Percentiles rank a stretch among this genome's conserved stretches.
phyloP scores from a whole-genome alignment of 1,140 invertebrate species.

The Drosophila busckii region DNA sequence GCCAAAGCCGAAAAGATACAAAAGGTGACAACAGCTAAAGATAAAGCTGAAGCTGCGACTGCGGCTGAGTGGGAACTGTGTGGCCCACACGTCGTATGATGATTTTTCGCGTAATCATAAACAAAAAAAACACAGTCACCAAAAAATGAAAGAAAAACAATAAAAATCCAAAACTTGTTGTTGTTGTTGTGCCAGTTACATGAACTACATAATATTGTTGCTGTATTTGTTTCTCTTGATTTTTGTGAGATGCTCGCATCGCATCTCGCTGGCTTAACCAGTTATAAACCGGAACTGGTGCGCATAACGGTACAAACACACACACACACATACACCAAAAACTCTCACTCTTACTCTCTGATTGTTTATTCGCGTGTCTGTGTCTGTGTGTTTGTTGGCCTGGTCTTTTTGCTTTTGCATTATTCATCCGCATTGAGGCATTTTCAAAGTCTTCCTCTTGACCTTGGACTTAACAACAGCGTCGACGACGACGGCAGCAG shows the following conservation, averaged over 20 bases:
- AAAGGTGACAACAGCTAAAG: constrained; percentile 24
- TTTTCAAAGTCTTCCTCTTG: constrained; percentile 79
- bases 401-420: constrained; percentile 50
- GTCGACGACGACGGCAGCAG: constrained; percentile 19
- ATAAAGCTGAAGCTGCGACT: neutral
- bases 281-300: constrained; percentile 70
- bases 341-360: constrained; percentile 33
- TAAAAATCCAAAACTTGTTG: constrained; percentile 22
- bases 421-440: constrained; percentile 66
- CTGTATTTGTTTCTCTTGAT: no score
- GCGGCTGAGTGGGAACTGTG: constrained; percentile 7
- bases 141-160: neutral
- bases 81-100: constrained; percentile 33
- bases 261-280: constrained; percentile 28
- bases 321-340: constrained; percentile 22
- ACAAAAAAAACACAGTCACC: constrained; percentile 4
- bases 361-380: no score
- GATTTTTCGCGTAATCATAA: constrained; percentile 70
- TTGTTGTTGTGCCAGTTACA: constrained; percentile 61
- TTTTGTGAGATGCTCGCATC: constrained; percentile 6
- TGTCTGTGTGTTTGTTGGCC: constrained; percentile 20
- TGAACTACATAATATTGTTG: constrained; percentile 69
- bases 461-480: constrained; percentile 72
- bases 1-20: constrained; percentile 15
- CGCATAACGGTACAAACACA: constrained; percentile 57